Evolutionary conservation across 2,888 invertebrate species (phyloP).

Genomic region (Caenorhabditis macrosperma): DNA sequence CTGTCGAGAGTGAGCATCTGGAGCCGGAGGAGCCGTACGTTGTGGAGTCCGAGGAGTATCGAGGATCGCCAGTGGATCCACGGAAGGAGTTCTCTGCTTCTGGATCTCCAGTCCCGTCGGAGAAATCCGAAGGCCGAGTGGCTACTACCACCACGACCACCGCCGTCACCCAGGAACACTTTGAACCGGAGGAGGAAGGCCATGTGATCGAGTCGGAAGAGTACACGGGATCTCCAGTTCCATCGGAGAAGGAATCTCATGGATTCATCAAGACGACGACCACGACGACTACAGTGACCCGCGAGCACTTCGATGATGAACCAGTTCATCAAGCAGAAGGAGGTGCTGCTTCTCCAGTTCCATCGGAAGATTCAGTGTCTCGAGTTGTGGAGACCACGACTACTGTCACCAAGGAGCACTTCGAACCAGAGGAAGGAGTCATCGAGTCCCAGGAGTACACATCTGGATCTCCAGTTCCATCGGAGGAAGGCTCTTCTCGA

Average conservation of each 20-base stretch:
- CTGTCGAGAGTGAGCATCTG: constrained; percentile 28
- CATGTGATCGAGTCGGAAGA: constrained; percentile 8
- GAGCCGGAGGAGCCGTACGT: constrained; percentile 8
- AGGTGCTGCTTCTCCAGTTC: constrained; percentile 10
- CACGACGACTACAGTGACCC: constrained; percentile 39
- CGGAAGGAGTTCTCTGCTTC: not conserved
- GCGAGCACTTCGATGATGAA: constrained; percentile 30
- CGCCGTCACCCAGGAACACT: constrained; percentile 36
- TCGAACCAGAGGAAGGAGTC: not conserved
- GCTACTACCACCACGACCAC: constrained; percentile 52
- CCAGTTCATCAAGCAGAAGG: no score
- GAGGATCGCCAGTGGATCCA: not conserved
- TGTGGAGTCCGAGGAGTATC: constrained; percentile 25
- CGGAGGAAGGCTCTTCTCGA: not conserved
- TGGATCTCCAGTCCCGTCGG: constrained; percentile 27
- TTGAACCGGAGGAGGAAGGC: constrained; percentile 27
- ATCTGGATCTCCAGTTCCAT: not conserved
- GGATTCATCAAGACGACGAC: constrained; percentile 15
- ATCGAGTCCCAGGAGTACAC: not conserved
- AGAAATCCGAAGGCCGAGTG: constrained; percentile 11
- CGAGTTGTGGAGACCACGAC: constrained; percentile 35
- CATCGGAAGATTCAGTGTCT: constrained; percentile 9
- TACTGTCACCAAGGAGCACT: constrained; percentile 29
- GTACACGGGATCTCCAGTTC: constrained; percentile 37
- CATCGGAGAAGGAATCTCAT: constrained; percentile 28